Evolutionary conservation across 2,797 vertebrate genomes (phyloP).

Genomic region (Aldrovandia affinis): DNA sequence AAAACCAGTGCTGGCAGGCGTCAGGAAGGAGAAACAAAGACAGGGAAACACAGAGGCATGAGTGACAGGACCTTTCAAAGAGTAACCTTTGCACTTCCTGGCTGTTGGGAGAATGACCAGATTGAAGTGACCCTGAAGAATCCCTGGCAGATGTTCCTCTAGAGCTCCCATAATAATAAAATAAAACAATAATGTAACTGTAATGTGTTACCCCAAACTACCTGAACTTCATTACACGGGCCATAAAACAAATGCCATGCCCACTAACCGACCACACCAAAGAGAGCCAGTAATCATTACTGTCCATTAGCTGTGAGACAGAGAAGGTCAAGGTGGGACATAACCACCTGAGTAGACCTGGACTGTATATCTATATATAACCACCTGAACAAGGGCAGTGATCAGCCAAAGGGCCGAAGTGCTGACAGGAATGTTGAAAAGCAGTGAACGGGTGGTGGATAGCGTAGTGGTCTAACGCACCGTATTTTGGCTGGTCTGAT

Average conservation of each 20-base stretch:
- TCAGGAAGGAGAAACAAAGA: too few relatives aligned
- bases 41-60: neutral
- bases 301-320: slow-evolving; percentile 7
- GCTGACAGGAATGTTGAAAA: neutral
- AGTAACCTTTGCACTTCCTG: neutral
- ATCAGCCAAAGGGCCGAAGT: neutral
- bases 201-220: neutral
- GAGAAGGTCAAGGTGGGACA: neutral
- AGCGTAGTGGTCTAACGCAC: too few relatives aligned
- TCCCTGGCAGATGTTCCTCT: neutral
- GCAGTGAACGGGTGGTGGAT: too few relatives aligned
- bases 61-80: neutral
- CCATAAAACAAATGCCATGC: slow-evolving; percentile 1
- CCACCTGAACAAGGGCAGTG: neutral
- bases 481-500: too few relatives aligned
- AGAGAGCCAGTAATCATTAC: neutral
- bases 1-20: too few relatives aligned
- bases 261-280: neutral
- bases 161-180: neutral
- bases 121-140: neutral
- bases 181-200: neutral
- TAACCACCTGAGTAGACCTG: neutral
- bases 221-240: neutral
- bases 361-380: neutral
- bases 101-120: neutral